Conservation (phyloP, 2,888 invertebrate species). For the Aporophyla nigra region DNA sequence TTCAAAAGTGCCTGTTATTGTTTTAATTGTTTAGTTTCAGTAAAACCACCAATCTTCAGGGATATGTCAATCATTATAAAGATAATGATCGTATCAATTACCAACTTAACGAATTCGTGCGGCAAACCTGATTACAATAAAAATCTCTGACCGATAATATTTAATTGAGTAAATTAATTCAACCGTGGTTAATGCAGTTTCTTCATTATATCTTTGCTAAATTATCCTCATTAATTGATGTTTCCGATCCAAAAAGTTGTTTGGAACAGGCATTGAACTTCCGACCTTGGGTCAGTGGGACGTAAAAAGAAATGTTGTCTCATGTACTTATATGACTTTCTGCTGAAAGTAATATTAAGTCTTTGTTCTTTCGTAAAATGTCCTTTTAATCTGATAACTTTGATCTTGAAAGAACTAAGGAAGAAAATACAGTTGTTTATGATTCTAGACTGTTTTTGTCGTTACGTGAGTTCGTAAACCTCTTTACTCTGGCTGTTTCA, state of each 20-base stretch:
- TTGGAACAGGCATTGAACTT: background rate
- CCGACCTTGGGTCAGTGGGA: background rate
- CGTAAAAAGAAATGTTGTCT: background rate
- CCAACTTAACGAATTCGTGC: background rate
- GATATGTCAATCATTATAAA: background rate
- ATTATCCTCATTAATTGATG: constrained; percentile 8
- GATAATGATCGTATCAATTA: constrained; percentile 1
- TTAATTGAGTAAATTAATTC: constrained; percentile 11
- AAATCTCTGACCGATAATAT: background rate
- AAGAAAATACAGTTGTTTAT: background rate
- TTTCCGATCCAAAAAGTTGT: constrained; percentile 3
- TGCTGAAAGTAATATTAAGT: constrained; percentile 1
- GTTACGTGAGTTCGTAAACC: constrained; percentile 11
- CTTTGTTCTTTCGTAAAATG: background rate
- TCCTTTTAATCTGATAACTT: constrained; percentile 10
- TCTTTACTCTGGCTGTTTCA: constrained; percentile 12
- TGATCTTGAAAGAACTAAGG: background rate
- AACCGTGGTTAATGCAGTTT: constrained; percentile 13
- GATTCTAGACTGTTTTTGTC: constrained; percentile 15
- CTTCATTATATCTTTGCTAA: background rate
- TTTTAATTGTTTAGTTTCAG: too few relatives aligned
- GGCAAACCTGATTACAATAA: background rate
- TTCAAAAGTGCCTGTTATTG: too few relatives aligned
- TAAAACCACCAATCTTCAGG: background rate
- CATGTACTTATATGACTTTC: constrained; percentile 6